phyloP scores from a whole-genome alignment of 2,888 invertebrate genomes.

The Unio pictorum region DNA sequence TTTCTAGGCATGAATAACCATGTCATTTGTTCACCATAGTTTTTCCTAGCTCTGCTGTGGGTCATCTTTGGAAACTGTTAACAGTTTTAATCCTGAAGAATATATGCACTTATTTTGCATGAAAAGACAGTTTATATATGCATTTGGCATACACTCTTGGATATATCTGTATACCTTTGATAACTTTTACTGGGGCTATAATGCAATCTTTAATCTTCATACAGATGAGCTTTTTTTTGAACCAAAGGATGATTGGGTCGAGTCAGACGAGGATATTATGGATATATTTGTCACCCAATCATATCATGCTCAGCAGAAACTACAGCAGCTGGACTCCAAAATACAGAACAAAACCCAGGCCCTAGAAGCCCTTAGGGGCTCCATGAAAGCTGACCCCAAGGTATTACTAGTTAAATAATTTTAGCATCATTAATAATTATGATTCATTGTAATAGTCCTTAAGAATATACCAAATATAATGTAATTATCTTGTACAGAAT shows the following conservation, averaged over 20 bases:
- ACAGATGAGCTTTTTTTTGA: slow-evolving; percentile 57
- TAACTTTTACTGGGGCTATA: background rate
- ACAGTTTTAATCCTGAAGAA: too few species aligned
- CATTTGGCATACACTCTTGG: too few species aligned
- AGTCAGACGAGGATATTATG: slow-evolving; percentile 32
- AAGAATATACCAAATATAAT: too few species aligned
- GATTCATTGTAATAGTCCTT: too few species aligned
- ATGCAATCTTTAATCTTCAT: slow-evolving; percentile 1
- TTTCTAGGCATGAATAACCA: too few species aligned
- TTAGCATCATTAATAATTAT: background rate
- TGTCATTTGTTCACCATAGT: too few species aligned
- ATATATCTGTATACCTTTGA: too few species aligned
- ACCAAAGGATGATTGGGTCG: slow-evolving; percentile 38
- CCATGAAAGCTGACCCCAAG: slow-evolving; percentile 83
- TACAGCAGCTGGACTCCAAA: slow-evolving; percentile 87
- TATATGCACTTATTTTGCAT: too few species aligned
- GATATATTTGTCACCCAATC: slow-evolving; percentile 58
- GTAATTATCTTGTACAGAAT: too few species aligned
- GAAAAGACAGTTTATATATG: too few species aligned
- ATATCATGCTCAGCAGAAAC: slow-evolving; percentile 75
- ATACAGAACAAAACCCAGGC: slow-evolving; percentile 89
- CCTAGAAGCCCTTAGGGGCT: slow-evolving; percentile 85
- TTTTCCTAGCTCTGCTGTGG: too few species aligned
- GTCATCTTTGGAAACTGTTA: too few species aligned
- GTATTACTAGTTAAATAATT: slow-evolving; percentile 30